phyloP scores from a whole-genome alignment of 37 sponge, comb jelly and placozoan species.

The Tethya wilhelma region DNA sequence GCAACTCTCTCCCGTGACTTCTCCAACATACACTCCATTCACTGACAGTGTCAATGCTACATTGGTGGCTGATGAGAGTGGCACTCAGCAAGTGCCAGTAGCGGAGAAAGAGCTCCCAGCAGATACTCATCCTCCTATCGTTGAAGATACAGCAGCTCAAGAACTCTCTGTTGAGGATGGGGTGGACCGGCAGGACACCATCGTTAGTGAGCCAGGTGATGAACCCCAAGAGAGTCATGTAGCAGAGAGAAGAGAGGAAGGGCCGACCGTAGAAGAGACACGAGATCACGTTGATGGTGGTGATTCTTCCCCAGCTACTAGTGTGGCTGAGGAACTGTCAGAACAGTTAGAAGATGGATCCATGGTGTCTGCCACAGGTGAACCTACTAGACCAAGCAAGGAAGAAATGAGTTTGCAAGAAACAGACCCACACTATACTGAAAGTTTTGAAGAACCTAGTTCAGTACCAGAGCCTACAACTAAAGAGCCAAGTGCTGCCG shows the following conservation, averaged over 20 bases:
- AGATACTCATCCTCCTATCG: no score
- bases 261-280: no score
- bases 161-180: background rate
- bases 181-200: background rate
- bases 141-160: background rate
- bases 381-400: background rate
- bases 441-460: background rate
- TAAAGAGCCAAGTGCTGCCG: no score
- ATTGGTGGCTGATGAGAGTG: background rate
- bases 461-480: no score
- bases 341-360: no score
- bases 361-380: no score
- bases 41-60: background rate
- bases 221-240: background rate
- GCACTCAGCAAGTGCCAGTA: no score
- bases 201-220: background rate
- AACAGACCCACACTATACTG: background rate
- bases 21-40: background rate
- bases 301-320: no score
- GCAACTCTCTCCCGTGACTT: background rate
- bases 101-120: no score
- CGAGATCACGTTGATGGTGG: no score
- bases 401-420: background rate
- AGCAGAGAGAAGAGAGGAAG: conserved; percentile 1
- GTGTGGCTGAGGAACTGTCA: no score